A percentile compares a stretch with the other conserved stretches of the same genome.
Conservation (phyloP, 2,888 invertebrate genomes). For the Aphidoletes aphidimyza region DNA sequence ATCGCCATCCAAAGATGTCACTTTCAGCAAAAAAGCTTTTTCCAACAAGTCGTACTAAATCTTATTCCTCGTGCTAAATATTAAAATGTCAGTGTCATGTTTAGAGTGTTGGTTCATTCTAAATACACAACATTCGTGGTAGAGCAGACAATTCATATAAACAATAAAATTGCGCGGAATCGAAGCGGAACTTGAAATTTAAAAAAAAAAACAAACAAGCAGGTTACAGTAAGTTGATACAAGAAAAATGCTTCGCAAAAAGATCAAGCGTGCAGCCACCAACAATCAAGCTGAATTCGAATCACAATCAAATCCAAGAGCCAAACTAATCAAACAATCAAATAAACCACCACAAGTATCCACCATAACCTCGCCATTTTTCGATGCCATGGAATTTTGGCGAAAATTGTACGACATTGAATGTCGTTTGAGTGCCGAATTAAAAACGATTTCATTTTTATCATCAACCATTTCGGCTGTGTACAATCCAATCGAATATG, state of each 20-base stretch:
- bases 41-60: background rate
- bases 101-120: background rate
- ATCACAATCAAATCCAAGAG: background rate
- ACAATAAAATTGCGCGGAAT: no score
- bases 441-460: slow-evolving; percentile 61
- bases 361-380: slow-evolving; percentile 38
- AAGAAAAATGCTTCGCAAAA: slow-evolving; percentile 6
- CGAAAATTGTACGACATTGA: slow-evolving; percentile 62
- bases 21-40: background rate
- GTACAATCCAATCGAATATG: slow-evolving; percentile 90
- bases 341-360: background rate
- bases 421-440: slow-evolving; percentile 59
- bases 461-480: slow-evolving; percentile 64
- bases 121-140: background rate
- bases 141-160: background rate
- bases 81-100: background rate
- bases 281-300: background rate
- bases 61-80: background rate
- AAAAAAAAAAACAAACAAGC: background rate
- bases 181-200: background rate
- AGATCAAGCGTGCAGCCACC: background rate
- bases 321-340: background rate
- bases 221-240: slow-evolving; percentile 15
- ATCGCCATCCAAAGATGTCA: background rate
- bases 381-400: slow-evolving; percentile 60